phyloP scores from a whole-genome alignment of 2,888 invertebrate species.

The Heliconius aoede region DNA sequence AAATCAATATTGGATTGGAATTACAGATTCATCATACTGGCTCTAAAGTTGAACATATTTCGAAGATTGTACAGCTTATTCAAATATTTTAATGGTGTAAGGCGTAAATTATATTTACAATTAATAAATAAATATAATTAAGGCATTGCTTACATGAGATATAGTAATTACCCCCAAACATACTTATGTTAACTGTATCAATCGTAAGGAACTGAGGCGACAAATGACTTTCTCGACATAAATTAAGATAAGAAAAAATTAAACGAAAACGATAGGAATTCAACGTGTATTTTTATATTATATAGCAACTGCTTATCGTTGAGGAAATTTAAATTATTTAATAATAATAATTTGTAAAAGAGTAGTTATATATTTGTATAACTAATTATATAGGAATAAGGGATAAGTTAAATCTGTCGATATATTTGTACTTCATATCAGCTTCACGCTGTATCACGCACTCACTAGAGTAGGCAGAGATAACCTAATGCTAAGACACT shows the following conservation, averaged over 20 bases:
- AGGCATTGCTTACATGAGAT: background rate
- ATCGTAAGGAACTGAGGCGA: conserved; percentile 1
- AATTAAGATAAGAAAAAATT: conserved; percentile 3
- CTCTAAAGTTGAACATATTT: background rate
- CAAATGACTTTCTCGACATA: conserved; percentile 12
- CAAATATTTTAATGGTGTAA: background rate
- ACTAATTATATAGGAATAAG: background rate
- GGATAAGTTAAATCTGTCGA: too few species aligned
- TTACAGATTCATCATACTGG: too few species aligned
- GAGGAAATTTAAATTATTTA: background rate
- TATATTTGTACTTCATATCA: too few species aligned
- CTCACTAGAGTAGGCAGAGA: too few species aligned
- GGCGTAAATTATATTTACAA: background rate
- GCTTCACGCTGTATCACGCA: too few species aligned
- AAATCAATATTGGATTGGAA: too few species aligned
- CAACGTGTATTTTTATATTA: background rate
- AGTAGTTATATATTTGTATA: background rate
- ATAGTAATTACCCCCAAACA: background rate
- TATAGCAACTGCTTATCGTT: background rate
- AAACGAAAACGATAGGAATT: background rate
- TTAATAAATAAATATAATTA: background rate
- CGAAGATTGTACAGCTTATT: background rate
- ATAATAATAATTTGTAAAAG: background rate
- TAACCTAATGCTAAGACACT: too few species aligned
- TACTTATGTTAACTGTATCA: background rate